Base-by-base conservation (phyloP, 2,113 vertebrate genomes). In the Ammodytes marinus region DNA sequence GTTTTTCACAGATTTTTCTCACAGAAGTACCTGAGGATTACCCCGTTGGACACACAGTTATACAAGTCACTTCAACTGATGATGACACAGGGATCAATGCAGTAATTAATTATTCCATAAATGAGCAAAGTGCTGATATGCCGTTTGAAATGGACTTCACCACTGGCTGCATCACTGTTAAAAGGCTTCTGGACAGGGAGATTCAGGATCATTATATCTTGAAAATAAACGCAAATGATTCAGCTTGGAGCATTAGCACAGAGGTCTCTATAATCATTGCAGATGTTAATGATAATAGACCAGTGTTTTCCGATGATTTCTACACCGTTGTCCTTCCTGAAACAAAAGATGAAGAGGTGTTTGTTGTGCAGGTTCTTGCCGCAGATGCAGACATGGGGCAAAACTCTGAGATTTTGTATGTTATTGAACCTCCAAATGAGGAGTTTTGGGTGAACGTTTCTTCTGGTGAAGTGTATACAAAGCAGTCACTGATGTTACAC, bases 271-370 rank as follows among this genome's bases (percentile, higher is more conserved):
- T 96, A 35, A 8, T 89, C 13, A 76, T 96, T 53, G 82, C 69
- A 77, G 95, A 96, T 14, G 45, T 94, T 27, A 96, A 96, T 45
- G 95, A 96, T 79, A 96, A 96, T 15, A 60, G 39, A 37, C 95
- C 95, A 19, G 69, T 92, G 19, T 96, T 96, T 90, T 80, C 76
- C 37, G 71, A 93, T 81, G 8, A 68, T 35, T 74, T 54, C 10
- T 95, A 95, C 61, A 73, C 35, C 0, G 11, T 76, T 40, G 82
- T 84, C 10, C 68, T 95, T 11, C 84, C 91, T 40, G 94, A 95
- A 86, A 90, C 90, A 4, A 82, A 81, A 71, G 77, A 72, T 1
- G 40, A 73, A 70, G 90, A 91, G 2, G 76, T 86, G n/a, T 91
- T 94, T 84, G 86, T 95, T 15, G 5, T 89, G 72, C 89, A 92